Percentiles rank a stretch among this genome's conserved stretches.
Evolutionary conservation across 1,140 invertebrate species (phyloP).

Genomic region (Bombus ignitus): DNA sequence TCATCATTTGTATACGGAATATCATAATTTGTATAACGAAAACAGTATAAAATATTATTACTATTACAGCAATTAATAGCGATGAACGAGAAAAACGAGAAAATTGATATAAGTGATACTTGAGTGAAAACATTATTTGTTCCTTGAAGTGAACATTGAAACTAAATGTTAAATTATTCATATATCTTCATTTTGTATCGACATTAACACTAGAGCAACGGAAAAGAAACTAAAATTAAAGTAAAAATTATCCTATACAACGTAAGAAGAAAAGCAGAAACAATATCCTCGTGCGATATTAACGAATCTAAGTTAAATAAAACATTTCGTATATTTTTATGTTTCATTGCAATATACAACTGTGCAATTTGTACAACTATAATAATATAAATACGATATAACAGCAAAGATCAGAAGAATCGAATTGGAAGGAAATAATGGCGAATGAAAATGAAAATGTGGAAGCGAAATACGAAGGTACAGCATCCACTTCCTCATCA

Average conservation of each 20-base stretch:
- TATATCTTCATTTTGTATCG: too few species aligned
- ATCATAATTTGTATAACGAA: too few species aligned
- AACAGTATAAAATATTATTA: too few species aligned
- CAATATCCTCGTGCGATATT: too few species aligned
- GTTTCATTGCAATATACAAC: not conserved
- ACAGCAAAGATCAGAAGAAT: not conserved
- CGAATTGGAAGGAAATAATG: not conserved
- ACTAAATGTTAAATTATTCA: too few species aligned
- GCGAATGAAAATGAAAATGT: not conserved
- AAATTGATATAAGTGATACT: not conserved
- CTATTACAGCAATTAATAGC: not conserved
- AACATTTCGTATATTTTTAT: not conserved
- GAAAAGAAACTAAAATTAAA: too few species aligned
- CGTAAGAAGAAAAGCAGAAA: too few species aligned
- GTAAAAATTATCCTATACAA: too few species aligned
- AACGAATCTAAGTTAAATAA: too few species aligned
- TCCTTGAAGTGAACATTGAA: too few species aligned
- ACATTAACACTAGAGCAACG: too few species aligned
- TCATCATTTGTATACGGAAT: too few species aligned
- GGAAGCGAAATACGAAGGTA: not conserved
- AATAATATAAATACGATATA: not conserved
- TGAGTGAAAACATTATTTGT: not conserved
- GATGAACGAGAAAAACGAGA: not conserved
- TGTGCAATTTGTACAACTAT: not conserved
- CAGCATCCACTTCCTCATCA: slow-evolving; percentile 13